Percentiles rank a stretch among this genome's conserved stretches.
Conservation (phyloP, 92 coral and sea anemone species). For the Hydrozoanthus gracilis region DNA sequence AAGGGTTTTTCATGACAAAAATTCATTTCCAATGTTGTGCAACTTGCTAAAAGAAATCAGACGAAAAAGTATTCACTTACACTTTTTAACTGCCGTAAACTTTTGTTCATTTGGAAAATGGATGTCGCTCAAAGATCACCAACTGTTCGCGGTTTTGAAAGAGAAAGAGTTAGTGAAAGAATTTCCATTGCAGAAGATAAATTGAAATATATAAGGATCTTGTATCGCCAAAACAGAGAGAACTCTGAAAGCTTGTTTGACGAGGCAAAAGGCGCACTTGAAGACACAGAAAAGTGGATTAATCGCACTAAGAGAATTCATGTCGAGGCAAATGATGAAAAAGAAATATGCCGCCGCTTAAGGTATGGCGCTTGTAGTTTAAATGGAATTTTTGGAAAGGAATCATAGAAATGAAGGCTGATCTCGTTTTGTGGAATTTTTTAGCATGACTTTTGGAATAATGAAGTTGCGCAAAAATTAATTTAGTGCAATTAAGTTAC, state of each 20-base stretch:
- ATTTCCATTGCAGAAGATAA: neutral
- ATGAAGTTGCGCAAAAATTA: too few species aligned
- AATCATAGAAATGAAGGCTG: neutral
- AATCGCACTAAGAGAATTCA: neutral
- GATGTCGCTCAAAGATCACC: neutral
- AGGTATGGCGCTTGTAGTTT: neutral
- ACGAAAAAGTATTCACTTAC: too few species aligned
- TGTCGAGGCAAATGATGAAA: neutral
- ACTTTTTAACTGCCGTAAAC: too few species aligned
- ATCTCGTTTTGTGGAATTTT: too few species aligned
- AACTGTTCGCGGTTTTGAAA: neutral
- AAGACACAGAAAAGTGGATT: conserved; percentile 9
- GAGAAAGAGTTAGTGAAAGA: neutral
- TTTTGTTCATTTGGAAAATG: neutral
- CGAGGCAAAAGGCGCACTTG: neutral
- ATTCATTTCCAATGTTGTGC: neutral
- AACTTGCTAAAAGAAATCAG: too few species aligned
- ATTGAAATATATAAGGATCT: neutral
- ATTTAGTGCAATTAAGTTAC: too few species aligned
- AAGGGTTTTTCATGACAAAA: neutral
- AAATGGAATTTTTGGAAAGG: too few species aligned
- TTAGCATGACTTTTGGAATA: too few species aligned
- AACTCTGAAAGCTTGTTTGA: neutral
- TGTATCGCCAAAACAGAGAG: neutral
- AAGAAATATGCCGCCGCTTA: neutral